Percentiles rank a stretch among this genome's conserved stretches.
Conservation (phyloP, 2,888 invertebrate species). For the Eilema sororculum region DNA sequence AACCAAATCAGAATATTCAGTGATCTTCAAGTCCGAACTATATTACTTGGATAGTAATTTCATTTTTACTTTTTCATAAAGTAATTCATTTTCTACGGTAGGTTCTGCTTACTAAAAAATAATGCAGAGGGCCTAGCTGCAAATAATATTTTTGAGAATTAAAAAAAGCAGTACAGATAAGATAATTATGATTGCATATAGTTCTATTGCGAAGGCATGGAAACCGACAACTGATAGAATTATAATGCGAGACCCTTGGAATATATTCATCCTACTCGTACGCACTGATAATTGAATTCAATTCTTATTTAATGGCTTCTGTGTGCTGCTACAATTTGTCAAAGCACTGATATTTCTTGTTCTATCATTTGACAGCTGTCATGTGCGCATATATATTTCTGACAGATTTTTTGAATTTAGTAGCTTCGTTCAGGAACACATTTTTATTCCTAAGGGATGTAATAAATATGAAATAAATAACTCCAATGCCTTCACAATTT, state of each 20-base stretch:
- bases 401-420: neutral
- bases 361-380: neutral
- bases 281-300: neutral
- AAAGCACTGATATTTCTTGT: neutral
- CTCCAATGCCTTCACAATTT: slow-evolving; percentile 14
- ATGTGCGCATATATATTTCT: neutral
- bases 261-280: neutral
- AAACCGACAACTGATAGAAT: neutral
- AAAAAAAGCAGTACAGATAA: neutral
- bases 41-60: slow-evolving; percentile 2
- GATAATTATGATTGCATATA: neutral
- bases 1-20: slow-evolving; percentile 17
- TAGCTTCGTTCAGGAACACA: neutral
- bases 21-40: neutral
- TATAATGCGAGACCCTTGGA: neutral
- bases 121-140: neutral
- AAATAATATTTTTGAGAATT: neutral
- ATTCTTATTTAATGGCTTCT: too few species aligned
- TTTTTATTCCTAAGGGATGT: neutral
- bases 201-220: neutral
- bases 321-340: too few species aligned
- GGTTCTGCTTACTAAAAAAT: slow-evolving; percentile 19
- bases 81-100: slow-evolving; percentile 21
- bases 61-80: slow-evolving; percentile 35
- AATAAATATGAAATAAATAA: slow-evolving; percentile 4